phyloP scores from a whole-genome alignment of 2,113 vertebrate genomes.

The Vulpes lagopus region DNA sequence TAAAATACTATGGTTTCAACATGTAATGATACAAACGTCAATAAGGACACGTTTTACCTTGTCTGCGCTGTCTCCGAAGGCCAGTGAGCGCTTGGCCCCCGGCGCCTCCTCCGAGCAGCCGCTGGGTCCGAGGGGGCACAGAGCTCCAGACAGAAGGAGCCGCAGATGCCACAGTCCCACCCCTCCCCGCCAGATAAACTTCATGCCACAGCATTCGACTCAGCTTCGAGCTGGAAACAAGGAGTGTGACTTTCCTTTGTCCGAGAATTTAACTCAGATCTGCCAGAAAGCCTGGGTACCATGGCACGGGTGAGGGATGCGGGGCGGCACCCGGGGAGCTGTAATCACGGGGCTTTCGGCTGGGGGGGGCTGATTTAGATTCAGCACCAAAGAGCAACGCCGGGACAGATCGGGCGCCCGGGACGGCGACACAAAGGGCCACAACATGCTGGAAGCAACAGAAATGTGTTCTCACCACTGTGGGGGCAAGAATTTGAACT shows the following conservation, averaged over 20 bases:
- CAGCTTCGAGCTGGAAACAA: no score
- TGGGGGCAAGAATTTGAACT: background rate
- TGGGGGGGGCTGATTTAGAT: background rate
- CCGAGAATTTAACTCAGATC: fast-evolving
- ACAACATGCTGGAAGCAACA: background rate
- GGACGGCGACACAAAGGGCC: fast-evolving
- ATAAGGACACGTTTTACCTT: no score
- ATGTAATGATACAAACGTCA: background rate
- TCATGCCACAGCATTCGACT: background rate
- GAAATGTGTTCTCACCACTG: background rate
- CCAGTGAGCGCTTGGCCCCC: fast-evolving
- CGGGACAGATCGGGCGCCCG: background rate
- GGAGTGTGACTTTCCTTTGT: background rate
- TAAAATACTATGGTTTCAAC: background rate
- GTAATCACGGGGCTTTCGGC: background rate
- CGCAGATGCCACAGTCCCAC: fast-evolving
- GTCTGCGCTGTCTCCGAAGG: background rate
- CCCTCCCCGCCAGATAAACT: no score
- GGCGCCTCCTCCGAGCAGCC: fast-evolving
- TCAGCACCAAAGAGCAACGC: background rate
- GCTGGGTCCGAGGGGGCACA: fast-evolving
- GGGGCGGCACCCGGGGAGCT: fast-evolving
- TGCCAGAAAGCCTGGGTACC: background rate
- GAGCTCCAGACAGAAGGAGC: background rate
- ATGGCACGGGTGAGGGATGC: fast-evolving